Evolutionary conservation across 2,888 invertebrate species (phyloP).

Genomic region (Corythucha ciliata): DNA sequence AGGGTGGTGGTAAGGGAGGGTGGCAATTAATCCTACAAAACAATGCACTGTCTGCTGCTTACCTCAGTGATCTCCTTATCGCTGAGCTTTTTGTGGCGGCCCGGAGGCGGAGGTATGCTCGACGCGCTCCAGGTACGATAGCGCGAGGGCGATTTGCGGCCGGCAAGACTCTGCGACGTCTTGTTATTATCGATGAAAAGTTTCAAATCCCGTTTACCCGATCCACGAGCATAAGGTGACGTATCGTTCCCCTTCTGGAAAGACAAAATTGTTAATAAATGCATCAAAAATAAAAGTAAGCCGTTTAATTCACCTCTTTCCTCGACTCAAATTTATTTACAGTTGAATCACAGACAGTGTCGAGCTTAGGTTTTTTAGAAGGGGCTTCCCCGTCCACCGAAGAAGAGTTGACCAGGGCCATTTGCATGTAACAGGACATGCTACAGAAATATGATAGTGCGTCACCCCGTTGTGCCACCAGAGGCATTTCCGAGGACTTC

Average conservation of each 20-base stretch:
- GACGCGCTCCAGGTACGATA: constrained; percentile 60
- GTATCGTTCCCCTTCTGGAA: constrained; percentile 8
- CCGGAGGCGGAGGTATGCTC: constrained; percentile 35
- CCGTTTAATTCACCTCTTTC: constrained; percentile 14
- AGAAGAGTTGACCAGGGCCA: constrained; percentile 25
- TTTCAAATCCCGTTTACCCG: constrained; percentile 23
- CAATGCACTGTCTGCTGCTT: constrained; percentile 16
- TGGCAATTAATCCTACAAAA: neutral
- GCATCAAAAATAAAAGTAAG: too few species aligned
- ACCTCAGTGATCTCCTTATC: constrained; percentile 72
- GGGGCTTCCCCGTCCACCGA: constrained; percentile 10
- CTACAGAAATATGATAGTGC: constrained; percentile 80
- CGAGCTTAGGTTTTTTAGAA: constrained; percentile 16
- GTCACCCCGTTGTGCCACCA: constrained; percentile 46
- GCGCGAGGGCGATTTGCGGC: constrained; percentile 36
- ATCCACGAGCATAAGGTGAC: constrained; percentile 13
- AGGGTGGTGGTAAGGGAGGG: neutral
- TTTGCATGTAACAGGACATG: constrained; percentile 69
- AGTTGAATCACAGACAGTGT: constrained; percentile 14
- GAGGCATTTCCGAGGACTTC: constrained; percentile 47
- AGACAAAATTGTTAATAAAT: neutral
- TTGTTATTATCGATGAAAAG: constrained; percentile 16
- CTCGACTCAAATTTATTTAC: constrained; percentile 17
- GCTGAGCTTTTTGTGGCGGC: constrained; percentile 60
- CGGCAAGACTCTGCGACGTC: constrained; percentile 12